A percentile compares a stretch with the other conserved stretches of the same genome.
phyloP scores from a whole-genome alignment of 2,113 vertebrate genomes.

The Eretmochelys imbricata region DNA sequence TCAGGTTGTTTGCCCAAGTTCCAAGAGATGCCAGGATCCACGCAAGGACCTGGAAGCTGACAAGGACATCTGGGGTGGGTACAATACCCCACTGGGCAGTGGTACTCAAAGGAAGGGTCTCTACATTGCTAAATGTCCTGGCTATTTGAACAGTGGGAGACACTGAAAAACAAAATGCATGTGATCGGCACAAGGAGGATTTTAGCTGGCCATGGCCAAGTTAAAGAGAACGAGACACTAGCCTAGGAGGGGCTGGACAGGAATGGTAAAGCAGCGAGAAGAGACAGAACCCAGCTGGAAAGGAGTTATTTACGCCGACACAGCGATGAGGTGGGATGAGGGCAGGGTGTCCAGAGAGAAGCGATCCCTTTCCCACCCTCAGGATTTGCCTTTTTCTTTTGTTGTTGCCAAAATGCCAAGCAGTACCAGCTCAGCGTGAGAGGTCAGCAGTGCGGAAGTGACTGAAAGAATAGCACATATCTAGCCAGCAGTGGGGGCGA shows the following conservation, averaged over 20 bases:
- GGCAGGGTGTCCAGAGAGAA: neutral
- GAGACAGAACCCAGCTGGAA: neutral
- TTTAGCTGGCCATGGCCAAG: too few relatives aligned
- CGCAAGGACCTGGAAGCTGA: neutral
- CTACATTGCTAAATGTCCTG: neutral
- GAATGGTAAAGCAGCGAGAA: neutral
- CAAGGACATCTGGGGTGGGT: neutral
- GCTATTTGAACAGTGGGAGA: neutral
- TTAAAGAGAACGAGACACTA: neutral
- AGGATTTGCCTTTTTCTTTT: neutral
- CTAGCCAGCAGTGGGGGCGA: neutral
- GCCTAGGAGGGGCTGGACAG: neutral
- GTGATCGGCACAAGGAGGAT: neutral
- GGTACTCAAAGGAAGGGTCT: too few relatives aligned
- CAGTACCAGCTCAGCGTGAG: neutral
- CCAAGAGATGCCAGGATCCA: neutral
- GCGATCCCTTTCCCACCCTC: too few relatives aligned
- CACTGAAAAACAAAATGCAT: neutral
- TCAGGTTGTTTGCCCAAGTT: neutral
- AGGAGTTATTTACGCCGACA: neutral
- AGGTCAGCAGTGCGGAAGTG: neutral
- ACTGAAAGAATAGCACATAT: too few relatives aligned
- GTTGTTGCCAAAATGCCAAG: neutral
- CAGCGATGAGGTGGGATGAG: neutral
- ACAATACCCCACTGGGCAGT: too few relatives aligned